Evolutionary conservation across 2,113 vertebrate species (phyloP), one percentile per base, ranked within the genome.

Genomic region (Cephalopholis sonnerati): DNA sequence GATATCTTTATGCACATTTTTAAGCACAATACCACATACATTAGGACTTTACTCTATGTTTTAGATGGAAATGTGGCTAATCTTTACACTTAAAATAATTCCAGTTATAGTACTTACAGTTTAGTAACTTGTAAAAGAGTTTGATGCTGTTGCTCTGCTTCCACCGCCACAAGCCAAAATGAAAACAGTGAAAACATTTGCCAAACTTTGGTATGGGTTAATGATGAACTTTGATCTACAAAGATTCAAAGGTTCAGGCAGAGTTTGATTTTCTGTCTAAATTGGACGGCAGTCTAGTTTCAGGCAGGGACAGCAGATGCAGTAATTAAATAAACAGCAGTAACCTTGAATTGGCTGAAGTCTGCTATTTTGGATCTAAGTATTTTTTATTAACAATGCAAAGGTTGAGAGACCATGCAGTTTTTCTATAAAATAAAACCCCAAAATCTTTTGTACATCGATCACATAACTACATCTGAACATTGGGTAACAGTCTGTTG

Each of bases 211-310:
- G 70, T 69, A 75, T 50, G 15, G 54, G 57, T 57, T 50, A 18
- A 82, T 75, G 9, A 78, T 84, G 84, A 79, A 91, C 89, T 89
- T 91, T 83, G 79, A 64, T 70, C 82, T 22, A 55, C 71, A 89
- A 81, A 82, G 39, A 81, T 67, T 81, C 63, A 91, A 80, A 90
- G 75, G 84, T 86, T 79, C 13, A 11, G 27, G 9, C 25, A 64
- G 22, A 68, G 16, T 81, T 84, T 67, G 65, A 77, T 78, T 82
- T 85, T 44, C 41, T 82, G 73, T 87, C 82, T 83, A 80, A 81
- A 63, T 16, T 79, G 20, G 27, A 53, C n/a, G 46, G 13, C 46
- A 20, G 53, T 73, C 46, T 4, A 51, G 24, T 64, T 27, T 59
- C n/a, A 25, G 22, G 12, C 72, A 70, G 46, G 39, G 4, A 25